Evolutionary conservation across 2,888 invertebrate species (phyloP).

Genomic region (Dicyrtoma fusca): DNA sequence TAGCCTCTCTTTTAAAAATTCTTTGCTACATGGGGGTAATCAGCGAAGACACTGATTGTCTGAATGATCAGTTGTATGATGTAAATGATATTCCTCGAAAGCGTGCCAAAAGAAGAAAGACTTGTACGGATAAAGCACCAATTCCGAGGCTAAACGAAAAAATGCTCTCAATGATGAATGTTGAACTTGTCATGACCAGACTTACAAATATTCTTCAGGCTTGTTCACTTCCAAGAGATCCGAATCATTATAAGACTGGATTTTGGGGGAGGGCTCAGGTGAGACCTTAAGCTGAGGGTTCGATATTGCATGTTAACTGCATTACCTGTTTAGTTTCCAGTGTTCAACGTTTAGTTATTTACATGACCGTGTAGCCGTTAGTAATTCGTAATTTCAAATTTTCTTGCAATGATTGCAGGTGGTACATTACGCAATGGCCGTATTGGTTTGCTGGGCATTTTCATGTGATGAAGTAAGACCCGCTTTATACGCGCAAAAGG

Average conservation of each 20-base stretch:
- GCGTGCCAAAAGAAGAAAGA: slow-evolving; percentile 59
- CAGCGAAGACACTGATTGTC: slow-evolving; percentile 55
- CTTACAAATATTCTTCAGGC: slow-evolving; percentile 85
- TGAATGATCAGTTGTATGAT: slow-evolving; percentile 55
- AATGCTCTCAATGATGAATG: slow-evolving; percentile 81
- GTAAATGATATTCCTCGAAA: slow-evolving; percentile 54
- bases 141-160: slow-evolving; percentile 73
- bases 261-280: slow-evolving; percentile 91
- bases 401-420: too few species aligned
- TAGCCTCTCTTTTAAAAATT: slow-evolving; percentile 82
- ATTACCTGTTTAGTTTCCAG: too few species aligned
- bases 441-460: slow-evolving; percentile 91
- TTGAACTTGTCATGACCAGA: slow-evolving; percentile 78
- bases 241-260: slow-evolving; percentile 85
- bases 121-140: slow-evolving; percentile 67
- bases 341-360: too few species aligned
- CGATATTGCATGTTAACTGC: too few species aligned
- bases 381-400: too few species aligned
- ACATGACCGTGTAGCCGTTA: too few species aligned
- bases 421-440: slow-evolving; percentile 88
- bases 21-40: slow-evolving; percentile 82
- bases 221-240: slow-evolving; percentile 77
- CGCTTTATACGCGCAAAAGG: slow-evolving; percentile 73
- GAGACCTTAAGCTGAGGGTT: too few species aligned
- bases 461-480: slow-evolving; percentile 79